Evolutionary conservation across 2,113 vertebrate genomes (phyloP).

Genomic region (Blennius ocellaris): DNA sequence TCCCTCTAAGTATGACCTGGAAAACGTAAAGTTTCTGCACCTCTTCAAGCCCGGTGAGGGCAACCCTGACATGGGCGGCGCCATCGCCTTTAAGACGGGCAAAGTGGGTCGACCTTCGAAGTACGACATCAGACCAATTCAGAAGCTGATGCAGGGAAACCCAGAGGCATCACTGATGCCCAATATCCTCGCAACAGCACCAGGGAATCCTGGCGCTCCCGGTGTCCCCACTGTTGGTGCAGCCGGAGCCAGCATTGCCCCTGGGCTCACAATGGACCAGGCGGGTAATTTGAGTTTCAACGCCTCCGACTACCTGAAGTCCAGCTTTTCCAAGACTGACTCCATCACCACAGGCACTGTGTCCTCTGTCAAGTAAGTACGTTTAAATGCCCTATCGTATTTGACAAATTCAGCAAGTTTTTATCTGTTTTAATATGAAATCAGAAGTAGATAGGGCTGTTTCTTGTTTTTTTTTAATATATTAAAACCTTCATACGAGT

Average conservation of each 20-base stretch:
- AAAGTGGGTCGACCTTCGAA: constrained; percentile 98
- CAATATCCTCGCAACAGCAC: constrained; percentile 84
- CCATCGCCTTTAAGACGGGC: constrained; percentile 98
- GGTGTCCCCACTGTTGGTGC: constrained; percentile 62
- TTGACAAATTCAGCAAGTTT: too few relatives aligned
- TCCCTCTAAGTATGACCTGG: constrained; percentile 98
- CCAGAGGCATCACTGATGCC: constrained; percentile 87
- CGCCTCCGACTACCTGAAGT: constrained; percentile 94
- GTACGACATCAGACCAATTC: constrained; percentile 95
- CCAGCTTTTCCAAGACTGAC: constrained; percentile 98
- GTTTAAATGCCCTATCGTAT: too few relatives aligned
- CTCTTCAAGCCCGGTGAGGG: constrained; percentile 98
- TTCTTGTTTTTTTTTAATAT: not conserved
- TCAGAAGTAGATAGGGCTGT: not conserved
- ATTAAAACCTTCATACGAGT: too few relatives aligned
- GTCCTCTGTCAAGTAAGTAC: constrained; percentile 97
- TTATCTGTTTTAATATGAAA: not conserved
- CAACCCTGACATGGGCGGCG: constrained; percentile 96
- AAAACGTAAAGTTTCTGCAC: constrained; percentile 97
- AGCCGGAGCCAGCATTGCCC: constrained; percentile 77
- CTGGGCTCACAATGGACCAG: constrained; percentile 86
- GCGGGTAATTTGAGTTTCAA: constrained; percentile 90
- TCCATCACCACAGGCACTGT: constrained; percentile 99
- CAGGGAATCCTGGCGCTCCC: constrained; percentile 83
- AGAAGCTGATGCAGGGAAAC: constrained; percentile 91